These are phyloP conservation scores for Lordiphosa mommai DNA, from an alignment of 1,140 invertebrate species.

Conservation along the genomic window DNA sequence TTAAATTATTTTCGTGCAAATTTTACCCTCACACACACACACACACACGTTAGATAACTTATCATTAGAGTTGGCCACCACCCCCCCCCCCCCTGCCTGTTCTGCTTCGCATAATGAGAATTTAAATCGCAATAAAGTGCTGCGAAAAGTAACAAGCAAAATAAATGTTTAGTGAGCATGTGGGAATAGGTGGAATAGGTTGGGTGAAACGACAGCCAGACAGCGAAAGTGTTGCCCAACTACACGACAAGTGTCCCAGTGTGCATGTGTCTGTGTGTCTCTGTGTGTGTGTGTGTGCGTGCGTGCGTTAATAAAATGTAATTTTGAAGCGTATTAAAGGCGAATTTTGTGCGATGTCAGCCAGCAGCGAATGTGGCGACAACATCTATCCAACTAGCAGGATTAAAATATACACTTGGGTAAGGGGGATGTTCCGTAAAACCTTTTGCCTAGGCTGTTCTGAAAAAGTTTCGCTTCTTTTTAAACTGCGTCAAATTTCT, in stretches of 20 bases:
- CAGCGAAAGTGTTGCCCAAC: constrained; percentile 62
- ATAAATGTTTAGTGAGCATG: constrained; percentile 53
- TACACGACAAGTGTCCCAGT: constrained; percentile 34
- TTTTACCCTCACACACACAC: constrained; percentile 51
- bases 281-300: constrained; percentile 22
- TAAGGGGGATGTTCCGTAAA: constrained; percentile 4
- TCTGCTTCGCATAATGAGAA: constrained; percentile 52
- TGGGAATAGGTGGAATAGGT: neutral
- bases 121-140: constrained; percentile 72
- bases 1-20: constrained; percentile 66
- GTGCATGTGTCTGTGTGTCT: constrained; percentile 7
- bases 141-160: constrained; percentile 54
- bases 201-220: constrained; percentile 4
- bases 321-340: constrained; percentile 67
- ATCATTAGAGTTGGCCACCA: constrained; percentile 24
- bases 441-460: too few species aligned
- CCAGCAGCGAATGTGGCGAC: neutral
- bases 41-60: constrained; percentile 39
- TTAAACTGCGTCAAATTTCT: too few species aligned
- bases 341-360: constrained; percentile 48
- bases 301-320: constrained; percentile 70
- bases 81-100: neutral
- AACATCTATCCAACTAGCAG: constrained; percentile 20
- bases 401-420: constrained; percentile 20
- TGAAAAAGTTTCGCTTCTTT: too few species aligned